Evolutionary conservation across 2,888 invertebrate species (phyloP).

Genomic region (Koerneria pararmatus): DNA sequence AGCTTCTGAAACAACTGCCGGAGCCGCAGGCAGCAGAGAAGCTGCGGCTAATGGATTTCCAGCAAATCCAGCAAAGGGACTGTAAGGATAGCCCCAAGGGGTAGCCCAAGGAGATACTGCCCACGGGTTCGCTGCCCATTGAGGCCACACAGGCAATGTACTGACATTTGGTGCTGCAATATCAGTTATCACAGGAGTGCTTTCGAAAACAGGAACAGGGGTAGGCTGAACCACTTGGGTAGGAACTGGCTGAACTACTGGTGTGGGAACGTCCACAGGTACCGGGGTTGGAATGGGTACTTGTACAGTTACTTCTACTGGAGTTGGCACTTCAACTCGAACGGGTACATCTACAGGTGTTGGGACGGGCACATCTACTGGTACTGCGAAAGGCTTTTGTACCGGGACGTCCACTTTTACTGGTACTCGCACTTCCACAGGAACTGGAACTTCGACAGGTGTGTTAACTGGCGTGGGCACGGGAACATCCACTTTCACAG

Average conservation of each 20-base stretch:
- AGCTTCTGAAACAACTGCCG: not conserved
- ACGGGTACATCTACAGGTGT: not conserved
- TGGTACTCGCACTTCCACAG: not conserved
- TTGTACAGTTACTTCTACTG: constrained; percentile 11
- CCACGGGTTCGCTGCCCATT: not conserved
- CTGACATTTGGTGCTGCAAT: too few species aligned
- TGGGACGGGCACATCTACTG: not conserved
- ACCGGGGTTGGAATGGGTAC: constrained; percentile 17
- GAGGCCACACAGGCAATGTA: too few species aligned
- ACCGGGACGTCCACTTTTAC: not conserved
- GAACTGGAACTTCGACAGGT: not conserved
- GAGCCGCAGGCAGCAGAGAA: not conserved
- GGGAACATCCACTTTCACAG: too few species aligned
- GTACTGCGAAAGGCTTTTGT: too few species aligned
- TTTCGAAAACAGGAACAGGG: too few species aligned
- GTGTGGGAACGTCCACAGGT: constrained; percentile 9
- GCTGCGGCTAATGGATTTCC: not conserved
- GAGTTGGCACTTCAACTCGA: constrained; percentile 2
- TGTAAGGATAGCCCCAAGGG: too few species aligned
- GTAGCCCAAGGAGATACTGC: not conserved
- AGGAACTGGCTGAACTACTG: constrained; percentile 20
- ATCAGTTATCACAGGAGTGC: too few species aligned
- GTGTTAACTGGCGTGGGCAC: not conserved
- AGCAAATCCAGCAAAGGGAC: too few species aligned
- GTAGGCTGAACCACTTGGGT: constrained; percentile 9